A percentile compares a stretch with the other conserved stretches of the same genome.
Evolutionary conservation across 2,113 vertebrate genomes (phyloP).

Genomic region (Martes martes): DNA sequence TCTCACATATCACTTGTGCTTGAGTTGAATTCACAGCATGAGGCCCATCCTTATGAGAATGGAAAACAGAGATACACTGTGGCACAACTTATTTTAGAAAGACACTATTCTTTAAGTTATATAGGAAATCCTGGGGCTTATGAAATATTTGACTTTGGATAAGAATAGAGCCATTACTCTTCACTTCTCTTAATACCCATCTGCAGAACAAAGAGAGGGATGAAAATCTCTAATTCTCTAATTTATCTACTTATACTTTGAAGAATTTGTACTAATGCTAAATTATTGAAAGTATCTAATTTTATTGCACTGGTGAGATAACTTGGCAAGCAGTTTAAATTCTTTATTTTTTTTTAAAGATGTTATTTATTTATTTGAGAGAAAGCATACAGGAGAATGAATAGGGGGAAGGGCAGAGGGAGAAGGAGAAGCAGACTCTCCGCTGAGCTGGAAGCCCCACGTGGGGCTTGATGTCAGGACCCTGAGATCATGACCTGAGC

Average conservation of each 20-base stretch:
- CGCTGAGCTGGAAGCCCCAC: background rate
- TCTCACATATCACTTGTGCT: background rate
- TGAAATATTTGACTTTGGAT: background rate
- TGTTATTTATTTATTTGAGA: background rate
- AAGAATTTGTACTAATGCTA: background rate
- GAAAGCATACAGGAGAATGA: background rate
- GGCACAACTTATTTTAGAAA: background rate
- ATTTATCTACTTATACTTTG: background rate
- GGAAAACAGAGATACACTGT: background rate
- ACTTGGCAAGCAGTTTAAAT: background rate
- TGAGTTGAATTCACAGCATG: constrained; percentile 17
- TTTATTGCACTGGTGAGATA: background rate
- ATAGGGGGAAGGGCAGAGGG: background rate
- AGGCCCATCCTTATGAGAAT: background rate
- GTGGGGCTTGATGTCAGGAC: background rate
- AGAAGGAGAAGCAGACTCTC: background rate
- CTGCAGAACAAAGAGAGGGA: background rate
- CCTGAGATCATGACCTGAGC: background rate
- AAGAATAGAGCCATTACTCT: background rate
- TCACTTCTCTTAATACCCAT: background rate
- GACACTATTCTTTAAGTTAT: background rate
- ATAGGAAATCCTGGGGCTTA: background rate
- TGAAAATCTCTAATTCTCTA: background rate
- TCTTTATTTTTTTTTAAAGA: background rate
- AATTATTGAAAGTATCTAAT: background rate